phyloP scores from a whole-genome alignment of 2,888 invertebrate genomes.

The Rhyacophila evoluta region DNA sequence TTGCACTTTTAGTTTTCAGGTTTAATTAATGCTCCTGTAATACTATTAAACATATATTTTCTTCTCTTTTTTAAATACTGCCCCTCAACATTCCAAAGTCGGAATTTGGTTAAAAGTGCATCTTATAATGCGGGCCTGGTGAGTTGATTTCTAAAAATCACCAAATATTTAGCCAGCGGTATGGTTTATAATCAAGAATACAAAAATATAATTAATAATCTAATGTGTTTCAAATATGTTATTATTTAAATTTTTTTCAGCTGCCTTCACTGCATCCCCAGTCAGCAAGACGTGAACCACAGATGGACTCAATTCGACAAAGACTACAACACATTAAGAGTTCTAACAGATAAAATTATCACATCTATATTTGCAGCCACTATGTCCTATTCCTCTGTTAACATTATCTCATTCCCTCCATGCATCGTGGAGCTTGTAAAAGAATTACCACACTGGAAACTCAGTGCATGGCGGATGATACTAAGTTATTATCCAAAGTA shows the following conservation, averaged over 20 bases:
- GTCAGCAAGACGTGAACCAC: conserved; percentile 66
- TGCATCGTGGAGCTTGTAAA: neutral
- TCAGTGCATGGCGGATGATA: neutral
- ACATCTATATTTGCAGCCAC: neutral
- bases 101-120: no score
- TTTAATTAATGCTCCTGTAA: no score
- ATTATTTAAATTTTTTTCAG: conserved; percentile 57
- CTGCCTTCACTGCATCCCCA: conserved; percentile 63
- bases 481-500: neutral
- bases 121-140: no score
- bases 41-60: no score
- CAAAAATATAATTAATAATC: no score
- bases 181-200: no score
- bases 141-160: no score
- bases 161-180: no score
- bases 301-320: conserved; percentile 66
- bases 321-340: conserved; percentile 70
- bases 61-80: no score
- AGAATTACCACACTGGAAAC: neutral
- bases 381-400: neutral
- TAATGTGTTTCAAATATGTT: no score
- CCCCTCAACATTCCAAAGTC: no score
- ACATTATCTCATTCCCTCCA: conserved; percentile 21
- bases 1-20: no score
- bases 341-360: conserved; percentile 66